Base-by-base conservation (phyloP, 2,888 invertebrate genomes). In the Ennomos quercinarius region DNA sequence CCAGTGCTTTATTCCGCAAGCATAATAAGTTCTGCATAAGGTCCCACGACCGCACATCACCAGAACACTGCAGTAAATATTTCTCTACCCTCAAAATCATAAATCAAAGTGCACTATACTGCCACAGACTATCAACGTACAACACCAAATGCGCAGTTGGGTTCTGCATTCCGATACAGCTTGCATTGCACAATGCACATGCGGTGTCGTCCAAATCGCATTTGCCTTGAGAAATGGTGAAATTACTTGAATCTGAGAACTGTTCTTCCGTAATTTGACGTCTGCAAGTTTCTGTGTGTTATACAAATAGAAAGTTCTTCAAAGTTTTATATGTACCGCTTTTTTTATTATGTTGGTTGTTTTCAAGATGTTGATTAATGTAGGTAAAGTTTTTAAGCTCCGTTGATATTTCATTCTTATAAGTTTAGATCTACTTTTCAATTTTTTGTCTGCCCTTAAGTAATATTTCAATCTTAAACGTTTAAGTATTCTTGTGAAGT, bases 201-300 rank as follows among this genome's bases (percentile, higher is more conserved):
- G 40, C 54, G 55, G 51, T 46, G 55, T 50, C 59, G 41, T 59
- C 50, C 34, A 35, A 60, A 53, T 53, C 53, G 48, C 48, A 58
- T 58, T 58, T 53, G 48, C 13, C 52, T 58, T 53, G 58, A 58
- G 39, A 34, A 58, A 49, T 53, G 58, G 40, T 34, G 11, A 41
- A 49, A 13, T 49, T 48, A 49, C 49, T 44, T 49, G 58, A 44
- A 58, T 58, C 53, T 43, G 52, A 39, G 39, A 52, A 43, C 47
- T 13, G 13, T 39, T 35, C 35, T 37, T 10, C 43, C 9, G 39
- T 58, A 42, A 52, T 43, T 12, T 52, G 57, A 52, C 47, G 47
- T 48, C 35, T 9, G 17, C 51, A 10, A 36, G 41, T 36, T 50
- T 52, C 34, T 51, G n/a, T 8, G 13, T n/a, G 27, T 36, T 52